Base-by-base conservation (phyloP, 2,888 invertebrate genomes). In the Orchesella flavescens region DNA sequence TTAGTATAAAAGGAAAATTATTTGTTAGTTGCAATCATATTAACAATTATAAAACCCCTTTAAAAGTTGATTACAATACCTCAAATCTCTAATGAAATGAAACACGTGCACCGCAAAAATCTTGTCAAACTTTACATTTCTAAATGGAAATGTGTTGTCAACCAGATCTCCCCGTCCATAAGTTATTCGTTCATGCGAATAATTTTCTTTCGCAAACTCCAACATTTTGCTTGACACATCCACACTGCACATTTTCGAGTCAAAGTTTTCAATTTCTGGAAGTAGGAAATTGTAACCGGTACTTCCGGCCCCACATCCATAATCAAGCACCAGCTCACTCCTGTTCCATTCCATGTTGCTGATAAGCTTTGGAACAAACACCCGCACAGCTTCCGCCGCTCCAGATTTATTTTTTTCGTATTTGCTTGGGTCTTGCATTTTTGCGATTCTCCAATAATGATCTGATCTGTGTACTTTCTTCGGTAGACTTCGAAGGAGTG, bases 241-340 rank as follows among this genome's bases (percentile, higher is more conserved):
- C 19, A 76, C 15, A 1, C 24, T 49, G 13, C 5, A 43, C 43
- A 76, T 10, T 49, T n/a, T 66, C 12, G 76, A 65, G 43, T 76
- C 23, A 2, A 7, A 15, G 9, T 23, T n/a, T 2, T 55, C 55
- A 12, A 34, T 34, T n/a, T 53, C 17, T n/a, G 76, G 76, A 3
- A 76, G 21, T 9, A 76, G 17, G 17, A 34, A 66, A 10, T 49
- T 49, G 17, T 7, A 19, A 3, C 43, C 65, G 5, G 43, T 13
- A 23, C 7, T 19, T 13, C 76, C 76, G 10, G 65, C 15, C 3
- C 76, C 76, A 19, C 66, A 66, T 0, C 76, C 76, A 23, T 65
- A 66, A 34, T 76, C 76, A 19, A 76, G 34, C 5, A 76, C n/a
- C 9, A 49, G 65, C n/a, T 44, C 63, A 1, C 49, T 43, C 46